phyloP scores from a whole-genome alignment of 2,888 invertebrate species.

The Pherbina coryleti region DNA sequence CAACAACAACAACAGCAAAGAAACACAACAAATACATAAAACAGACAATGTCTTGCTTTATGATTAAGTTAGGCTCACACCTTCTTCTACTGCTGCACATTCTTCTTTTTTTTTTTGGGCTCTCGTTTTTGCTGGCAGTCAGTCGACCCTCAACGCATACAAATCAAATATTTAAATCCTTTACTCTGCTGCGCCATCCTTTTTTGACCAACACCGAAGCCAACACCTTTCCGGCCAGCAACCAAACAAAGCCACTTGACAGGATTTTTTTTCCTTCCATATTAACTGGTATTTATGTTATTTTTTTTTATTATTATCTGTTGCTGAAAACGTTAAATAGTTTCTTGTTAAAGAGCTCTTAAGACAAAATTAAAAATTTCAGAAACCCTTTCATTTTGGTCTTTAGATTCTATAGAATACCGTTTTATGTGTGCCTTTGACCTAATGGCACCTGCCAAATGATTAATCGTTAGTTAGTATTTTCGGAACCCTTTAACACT shows the following conservation, averaged over 20 bases:
- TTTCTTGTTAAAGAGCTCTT: constrained; percentile 57
- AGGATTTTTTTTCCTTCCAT: constrained; percentile 39
- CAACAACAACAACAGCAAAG: not conserved
- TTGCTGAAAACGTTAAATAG: constrained; percentile 61
- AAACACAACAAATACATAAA: not conserved
- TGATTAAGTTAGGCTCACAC: constrained; percentile 30
- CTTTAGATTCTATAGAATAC: constrained; percentile 48
- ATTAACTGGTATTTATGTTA: not conserved
- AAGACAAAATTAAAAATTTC: not conserved
- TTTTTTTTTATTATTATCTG: constrained; percentile 48
- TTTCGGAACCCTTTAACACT: constrained; percentile 15
- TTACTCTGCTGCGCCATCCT: constrained; percentile 39
- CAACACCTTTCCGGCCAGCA: constrained; percentile 31
- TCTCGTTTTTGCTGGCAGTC: not conserved
- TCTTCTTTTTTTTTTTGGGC: not conserved
- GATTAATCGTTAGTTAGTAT: constrained; percentile 63
- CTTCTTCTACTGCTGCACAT: not conserved
- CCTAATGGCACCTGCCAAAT: constrained; percentile 64
- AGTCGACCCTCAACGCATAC: constrained; percentile 48
- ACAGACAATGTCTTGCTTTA: constrained; percentile 15
- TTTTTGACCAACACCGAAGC: constrained; percentile 36
- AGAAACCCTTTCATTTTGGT: constrained; percentile 27
- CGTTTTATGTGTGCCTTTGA: constrained; percentile 46
- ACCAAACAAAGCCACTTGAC: constrained; percentile 55
- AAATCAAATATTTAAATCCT: constrained; percentile 40